Base-by-base conservation (phyloP, 2,888 invertebrate species). In the Caenorhabditis japonica region DNA sequence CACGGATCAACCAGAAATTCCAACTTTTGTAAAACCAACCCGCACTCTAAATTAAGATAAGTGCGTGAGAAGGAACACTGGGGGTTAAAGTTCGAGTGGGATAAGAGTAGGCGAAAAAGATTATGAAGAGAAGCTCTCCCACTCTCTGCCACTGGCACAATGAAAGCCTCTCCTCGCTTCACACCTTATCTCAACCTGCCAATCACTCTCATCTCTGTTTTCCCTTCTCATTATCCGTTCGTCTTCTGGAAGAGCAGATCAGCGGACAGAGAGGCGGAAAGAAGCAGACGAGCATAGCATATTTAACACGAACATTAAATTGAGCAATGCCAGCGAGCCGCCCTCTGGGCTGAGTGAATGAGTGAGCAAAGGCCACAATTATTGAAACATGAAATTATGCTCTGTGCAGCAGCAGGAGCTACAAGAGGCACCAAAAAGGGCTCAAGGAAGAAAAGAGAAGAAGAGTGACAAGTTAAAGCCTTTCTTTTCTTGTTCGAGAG, bases 21-120 rank as follows among this genome's bases (percentile, higher is more conserved):
- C n/a, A n/a, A n/a, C n/a, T n/a, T n/a, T n/a, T n/a, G n/a, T n/a
- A n/a, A n/a, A n/a, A n/a, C n/a, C n/a, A n/a, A n/a, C n/a, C n/a
- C n/a, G n/a, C n/a, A n/a, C n/a, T n/a, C n/a, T n/a, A n/a, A n/a
- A n/a, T n/a, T n/a, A n/a, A n/a, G 55, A 55, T 55, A 43, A 55
- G 55, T 55, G 55, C 55, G 55, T 55, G 55, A 33, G 55, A 55
- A 55, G 43, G 43, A 15, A 34, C 46, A n/a, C n/a, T n/a, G n/a
- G n/a, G 58, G 46, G 58, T 46, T 47, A 47, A 59, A 59, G 58
- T 59, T 59, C 47, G 58, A 59, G 59, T 47, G 59, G 58, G 38
- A 55, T 44, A 21, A 56, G 21, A 36, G 55, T 23, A 19, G 44
- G 15, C 19, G 44, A 53, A 27, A 38, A 55, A 25, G 13, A 19